Conservation (phyloP, 2,113 vertebrate genomes). For the Nothocercus julius region DNA sequence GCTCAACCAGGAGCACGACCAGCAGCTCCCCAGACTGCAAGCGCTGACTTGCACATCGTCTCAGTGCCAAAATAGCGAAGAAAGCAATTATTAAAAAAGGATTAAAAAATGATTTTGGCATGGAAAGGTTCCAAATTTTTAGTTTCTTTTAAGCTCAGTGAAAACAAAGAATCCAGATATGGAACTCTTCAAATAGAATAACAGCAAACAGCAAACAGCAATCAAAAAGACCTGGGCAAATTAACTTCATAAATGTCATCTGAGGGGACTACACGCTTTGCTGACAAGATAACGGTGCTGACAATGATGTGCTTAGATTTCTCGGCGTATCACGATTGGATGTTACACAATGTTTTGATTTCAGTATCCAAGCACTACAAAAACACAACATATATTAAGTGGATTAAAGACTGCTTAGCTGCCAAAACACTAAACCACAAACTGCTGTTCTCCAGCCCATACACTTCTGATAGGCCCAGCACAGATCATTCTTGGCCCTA, state of each 20-base stretch:
- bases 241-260: neutral
- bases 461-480: rapidly evolving
- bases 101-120: neutral
- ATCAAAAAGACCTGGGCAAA: neutral
- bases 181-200: neutral
- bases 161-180: neutral
- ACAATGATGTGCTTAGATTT: rapidly evolving
- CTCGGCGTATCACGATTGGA: neutral
- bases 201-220: neutral
- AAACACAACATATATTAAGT: neutral
- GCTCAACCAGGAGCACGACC: neutral
- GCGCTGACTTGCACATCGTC: neutral
- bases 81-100: neutral
- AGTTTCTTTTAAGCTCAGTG: neutral
- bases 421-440: neutral
- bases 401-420: neutral
- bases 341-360: neutral
- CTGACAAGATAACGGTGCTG: rapidly evolving
- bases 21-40: neutral
- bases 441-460: neutral
- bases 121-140: neutral
- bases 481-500: rapidly evolving
- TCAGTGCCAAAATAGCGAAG: neutral
- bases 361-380: neutral
- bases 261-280: rapidly evolving